phyloP scores from a whole-genome alignment of 2,797 vertebrate species.

The Champsocephalus esox region DNA sequence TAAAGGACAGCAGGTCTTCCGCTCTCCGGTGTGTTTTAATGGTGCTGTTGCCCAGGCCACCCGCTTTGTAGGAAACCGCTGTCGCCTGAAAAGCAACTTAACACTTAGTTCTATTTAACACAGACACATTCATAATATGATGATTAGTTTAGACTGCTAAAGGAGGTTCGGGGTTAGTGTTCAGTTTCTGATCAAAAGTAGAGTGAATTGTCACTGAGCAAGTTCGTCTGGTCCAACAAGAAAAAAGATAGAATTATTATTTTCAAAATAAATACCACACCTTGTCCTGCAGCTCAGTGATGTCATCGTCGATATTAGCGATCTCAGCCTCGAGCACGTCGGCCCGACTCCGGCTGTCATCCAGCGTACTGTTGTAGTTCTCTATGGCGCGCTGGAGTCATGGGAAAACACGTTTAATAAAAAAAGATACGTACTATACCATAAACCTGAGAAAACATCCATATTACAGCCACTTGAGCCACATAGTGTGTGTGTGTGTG shows the following conservation, averaged over 20 bases:
- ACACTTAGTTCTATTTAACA: neutral
- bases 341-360: conserved; percentile 73
- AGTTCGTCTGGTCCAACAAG: too few relatives aligned
- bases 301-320: conserved; percentile 79
- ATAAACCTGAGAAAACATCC: neutral
- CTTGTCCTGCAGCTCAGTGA: conserved; percentile 84
- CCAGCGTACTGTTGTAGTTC: conserved; percentile 82
- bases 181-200: too few relatives aligned
- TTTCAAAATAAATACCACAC: conserved; percentile 59
- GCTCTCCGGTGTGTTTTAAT: conserved; percentile 81
- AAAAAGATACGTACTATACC: neutral
- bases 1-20: conserved; percentile 80
- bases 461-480: too few relatives aligned
- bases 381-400: conserved; percentile 78
- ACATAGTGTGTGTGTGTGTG: neutral
- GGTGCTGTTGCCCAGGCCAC: conserved; percentile 68
- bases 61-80: conserved; percentile 64
- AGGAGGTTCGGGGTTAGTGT: neutral
- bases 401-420: conserved; percentile 31
- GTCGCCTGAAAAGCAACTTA: conserved; percentile 77
- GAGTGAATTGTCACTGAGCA: too few relatives aligned
- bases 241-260: too few relatives aligned
- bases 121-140: neutral
- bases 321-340: conserved; percentile 87
- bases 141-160: neutral